Evolutionary conservation across 2,888 invertebrate genomes (phyloP), one percentile per base, ranked within the genome.

Genomic region (Eulithis testata): DNA sequence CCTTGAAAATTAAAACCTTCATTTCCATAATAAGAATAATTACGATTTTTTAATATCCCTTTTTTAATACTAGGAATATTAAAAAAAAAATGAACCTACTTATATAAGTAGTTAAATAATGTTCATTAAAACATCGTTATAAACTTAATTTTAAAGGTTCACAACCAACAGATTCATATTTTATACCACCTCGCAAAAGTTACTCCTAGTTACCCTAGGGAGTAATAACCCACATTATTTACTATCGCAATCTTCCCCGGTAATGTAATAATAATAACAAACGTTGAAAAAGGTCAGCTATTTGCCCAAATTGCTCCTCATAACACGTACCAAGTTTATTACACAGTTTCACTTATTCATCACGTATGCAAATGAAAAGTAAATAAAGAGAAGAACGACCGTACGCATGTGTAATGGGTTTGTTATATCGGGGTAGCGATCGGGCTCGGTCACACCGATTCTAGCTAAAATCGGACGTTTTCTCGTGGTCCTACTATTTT

Each of bases 341-440:
- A 80, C 76, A 75, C 71, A 70, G 73, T 75, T 77, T 80, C 75
- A 81, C 79, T 83, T 81, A 85, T 84, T 86, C 82, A 87, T 86
- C 84, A 83, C 76, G 75, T 79, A 85, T 85, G 87, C 84, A 87
- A 88, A 89, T 87, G 82, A 79, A 84, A 87, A 82, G 80, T 83
- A 88, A 89, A 89, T 87, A 89, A 83, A 84, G 80, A 80, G 83
- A 81, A 81, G 72, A 85, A 86, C 77, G 85, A 78, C 80, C 80
- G 77, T 75, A 80, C 76, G 77, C 78, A 73, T 70, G 79, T 65
- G 69, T 70, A 69, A 69, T 69, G n/a, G n/a, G n/a, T n/a, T n/a
- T n/a, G 81, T 84, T 86, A 87, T 88, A 89, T 90, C 87, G 78
- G 76, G 76, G 43, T 37, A 54, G 47, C 47, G 47, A 52, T 59